phyloP scores from a whole-genome alignment of 2,888 invertebrate species.

The Arge pagana region DNA sequence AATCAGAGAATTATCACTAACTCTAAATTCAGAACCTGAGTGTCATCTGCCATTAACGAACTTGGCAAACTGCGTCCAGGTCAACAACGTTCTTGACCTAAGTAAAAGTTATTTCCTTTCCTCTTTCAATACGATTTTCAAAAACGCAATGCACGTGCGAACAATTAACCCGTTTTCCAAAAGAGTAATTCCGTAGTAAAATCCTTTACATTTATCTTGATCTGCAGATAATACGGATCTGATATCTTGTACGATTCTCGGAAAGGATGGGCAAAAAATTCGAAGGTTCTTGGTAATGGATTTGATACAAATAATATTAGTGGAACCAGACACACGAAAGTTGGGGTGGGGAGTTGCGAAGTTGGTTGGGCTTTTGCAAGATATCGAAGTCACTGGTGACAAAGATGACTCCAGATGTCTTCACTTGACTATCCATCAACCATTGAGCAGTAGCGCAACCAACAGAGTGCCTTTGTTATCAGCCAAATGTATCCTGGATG shows the following conservation, averaged over 20 bases:
- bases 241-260: conserved; percentile 92
- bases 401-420: conserved; percentile 96
- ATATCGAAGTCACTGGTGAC: conserved; percentile 92
- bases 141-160: not conserved
- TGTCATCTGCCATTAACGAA: conserved; percentile 88
- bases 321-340: conserved; percentile 93
- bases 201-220: conserved; percentile 50
- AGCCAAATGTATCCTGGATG: conserved; percentile 96
- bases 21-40: conserved; percentile 81
- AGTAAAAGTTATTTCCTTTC: conserved; percentile 65
- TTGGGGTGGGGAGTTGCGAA: conserved; percentile 98
- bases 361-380: conserved; percentile 93
- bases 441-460: conserved; percentile 67
- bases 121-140: not conserved
- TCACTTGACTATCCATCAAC: conserved; percentile 90
- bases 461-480: conserved; percentile 80
- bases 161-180: not conserved
- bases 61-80: conserved; percentile 85
- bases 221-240: conserved; percentile 97
- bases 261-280: conserved; percentile 86
- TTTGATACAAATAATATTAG: conserved; percentile 90
- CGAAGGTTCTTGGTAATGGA: conserved; percentile 97
- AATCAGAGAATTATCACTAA: conserved; percentile 79
- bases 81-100: conserved; percentile 93
- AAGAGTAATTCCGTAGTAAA: not conserved